Conservation (phyloP, 2,888 invertebrate genomes). For the Hemicrepidius hirtus region DNA sequence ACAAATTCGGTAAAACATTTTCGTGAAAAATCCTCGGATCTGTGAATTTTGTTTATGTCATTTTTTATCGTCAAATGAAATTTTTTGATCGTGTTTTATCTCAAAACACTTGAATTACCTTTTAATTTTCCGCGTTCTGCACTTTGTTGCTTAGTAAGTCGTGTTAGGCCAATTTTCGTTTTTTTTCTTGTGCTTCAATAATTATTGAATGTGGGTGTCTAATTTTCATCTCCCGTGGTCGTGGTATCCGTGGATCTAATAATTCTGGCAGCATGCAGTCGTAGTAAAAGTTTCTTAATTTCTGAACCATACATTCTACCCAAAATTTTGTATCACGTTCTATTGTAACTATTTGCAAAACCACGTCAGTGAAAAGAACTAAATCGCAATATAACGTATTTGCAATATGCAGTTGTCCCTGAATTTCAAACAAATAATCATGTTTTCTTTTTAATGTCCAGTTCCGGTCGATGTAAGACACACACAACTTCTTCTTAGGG, state of each 20-base stretch:
- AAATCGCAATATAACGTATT: conserved; percentile 20
- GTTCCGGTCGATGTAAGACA: conserved; percentile 52
- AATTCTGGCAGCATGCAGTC: not conserved
- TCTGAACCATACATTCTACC: not conserved
- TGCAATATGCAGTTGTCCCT: conserved; percentile 22
- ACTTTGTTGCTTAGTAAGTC: too few species aligned
- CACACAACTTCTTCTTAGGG: conserved; percentile 34
- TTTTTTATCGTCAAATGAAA: too few species aligned
- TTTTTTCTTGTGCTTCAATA: not conserved
- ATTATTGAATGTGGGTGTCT: not conserved
- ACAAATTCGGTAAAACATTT: too few species aligned
- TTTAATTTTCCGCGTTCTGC: too few species aligned
- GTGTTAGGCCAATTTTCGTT: too few species aligned
- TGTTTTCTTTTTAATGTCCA: conserved; percentile 34
- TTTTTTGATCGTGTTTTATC: too few species aligned
- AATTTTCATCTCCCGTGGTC: not conserved
- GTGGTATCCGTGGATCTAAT: not conserved
- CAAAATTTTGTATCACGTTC: not conserved
- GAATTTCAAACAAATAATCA: not conserved
- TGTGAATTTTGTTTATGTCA: too few species aligned
- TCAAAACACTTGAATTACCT: too few species aligned
- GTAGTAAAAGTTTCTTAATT: not conserved
- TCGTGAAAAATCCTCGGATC: too few species aligned
- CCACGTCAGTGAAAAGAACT: conserved; percentile 1
- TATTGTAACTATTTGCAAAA: not conserved